Percentiles rank a stretch among this genome's conserved stretches.
phyloP scores from a whole-genome alignment of 2,797 vertebrate genomes.

The Setipinna tenuifilis region DNA sequence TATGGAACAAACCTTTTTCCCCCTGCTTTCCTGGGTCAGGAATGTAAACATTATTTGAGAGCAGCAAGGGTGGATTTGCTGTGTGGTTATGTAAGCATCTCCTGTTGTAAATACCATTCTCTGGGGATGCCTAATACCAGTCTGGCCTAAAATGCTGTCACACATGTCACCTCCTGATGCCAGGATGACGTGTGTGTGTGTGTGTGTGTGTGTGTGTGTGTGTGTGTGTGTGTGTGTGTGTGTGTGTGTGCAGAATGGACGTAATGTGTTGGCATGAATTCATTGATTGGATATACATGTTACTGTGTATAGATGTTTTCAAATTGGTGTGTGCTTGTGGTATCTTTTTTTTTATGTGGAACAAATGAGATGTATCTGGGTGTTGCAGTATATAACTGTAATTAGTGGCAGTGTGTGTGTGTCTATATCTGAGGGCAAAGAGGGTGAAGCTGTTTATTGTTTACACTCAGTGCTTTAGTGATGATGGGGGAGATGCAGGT shows the following conservation, averaged over 20 bases:
- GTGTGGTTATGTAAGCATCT: constrained; percentile 18
- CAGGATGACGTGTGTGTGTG: background rate
- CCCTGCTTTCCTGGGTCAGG: background rate
- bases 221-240: constrained; percentile 14
- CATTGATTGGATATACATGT: background rate
- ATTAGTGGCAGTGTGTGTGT: no score
- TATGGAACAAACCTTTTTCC: constrained; percentile 8
- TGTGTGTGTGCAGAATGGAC: background rate
- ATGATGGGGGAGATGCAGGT: constrained; percentile 52
- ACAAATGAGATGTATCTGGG: no score
- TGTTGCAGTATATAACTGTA: no score
- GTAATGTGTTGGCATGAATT: background rate
- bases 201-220: constrained; percentile 20
- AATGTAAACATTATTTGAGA: constrained; percentile 28
- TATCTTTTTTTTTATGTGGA: background rate
- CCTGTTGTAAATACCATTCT: constrained; percentile 25
- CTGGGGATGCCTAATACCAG: constrained; percentile 24
- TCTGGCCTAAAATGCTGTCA: background rate
- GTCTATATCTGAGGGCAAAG: background rate
- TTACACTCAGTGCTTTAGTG: background rate
- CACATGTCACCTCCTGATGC: background rate
- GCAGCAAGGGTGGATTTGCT: background rate
- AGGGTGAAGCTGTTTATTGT: background rate
- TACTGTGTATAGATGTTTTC: background rate
- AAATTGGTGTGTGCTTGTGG: background rate